Conservation (phyloP, 1,140 invertebrate genomes). For the Drosophila mauritiana region DNA sequence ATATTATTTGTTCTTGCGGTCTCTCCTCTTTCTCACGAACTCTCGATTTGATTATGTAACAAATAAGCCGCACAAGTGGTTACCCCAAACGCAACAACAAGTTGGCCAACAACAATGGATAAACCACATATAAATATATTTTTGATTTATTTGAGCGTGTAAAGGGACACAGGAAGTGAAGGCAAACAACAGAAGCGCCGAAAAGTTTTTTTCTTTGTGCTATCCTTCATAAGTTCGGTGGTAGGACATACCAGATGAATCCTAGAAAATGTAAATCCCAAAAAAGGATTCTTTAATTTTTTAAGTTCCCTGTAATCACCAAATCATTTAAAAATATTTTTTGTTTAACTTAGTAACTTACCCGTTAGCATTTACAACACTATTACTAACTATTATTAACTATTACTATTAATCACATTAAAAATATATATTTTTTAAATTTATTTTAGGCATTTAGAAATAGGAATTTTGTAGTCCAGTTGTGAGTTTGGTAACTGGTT, state of each 20-base stretch:
- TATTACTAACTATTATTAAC: too few relatives aligned
- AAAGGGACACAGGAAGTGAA: slow-evolving; percentile 65
- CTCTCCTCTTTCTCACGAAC: slow-evolving; percentile 8
- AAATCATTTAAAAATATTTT: too few relatives aligned
- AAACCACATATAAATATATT: slow-evolving; percentile 57
- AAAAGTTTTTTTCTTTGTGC: slow-evolving; percentile 53
- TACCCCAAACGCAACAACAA: slow-evolving; percentile 34
- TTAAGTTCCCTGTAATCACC: neutral
- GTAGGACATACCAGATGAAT: neutral
- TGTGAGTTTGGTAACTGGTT: neutral
- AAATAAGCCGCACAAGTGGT: slow-evolving; percentile 78
- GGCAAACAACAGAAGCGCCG: slow-evolving; percentile 68
- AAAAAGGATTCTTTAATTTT: neutral
- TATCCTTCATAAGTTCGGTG: slow-evolving; percentile 6
- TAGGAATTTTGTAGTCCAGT: neutral
- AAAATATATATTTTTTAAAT: too few relatives aligned
- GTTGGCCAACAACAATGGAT: slow-evolving; percentile 25
- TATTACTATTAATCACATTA: too few relatives aligned
- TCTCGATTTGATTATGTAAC: slow-evolving; percentile 79
- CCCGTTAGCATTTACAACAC: too few relatives aligned
- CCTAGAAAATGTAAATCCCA: neutral
- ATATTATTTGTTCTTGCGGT: slow-evolving; percentile 67
- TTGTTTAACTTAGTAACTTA: too few relatives aligned
- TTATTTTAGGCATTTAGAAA: too few relatives aligned
- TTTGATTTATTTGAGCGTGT: slow-evolving; percentile 81